Evolutionary conservation across 2,888 invertebrate species (phyloP).

Genomic region (Rhyacophila evoluta): DNA sequence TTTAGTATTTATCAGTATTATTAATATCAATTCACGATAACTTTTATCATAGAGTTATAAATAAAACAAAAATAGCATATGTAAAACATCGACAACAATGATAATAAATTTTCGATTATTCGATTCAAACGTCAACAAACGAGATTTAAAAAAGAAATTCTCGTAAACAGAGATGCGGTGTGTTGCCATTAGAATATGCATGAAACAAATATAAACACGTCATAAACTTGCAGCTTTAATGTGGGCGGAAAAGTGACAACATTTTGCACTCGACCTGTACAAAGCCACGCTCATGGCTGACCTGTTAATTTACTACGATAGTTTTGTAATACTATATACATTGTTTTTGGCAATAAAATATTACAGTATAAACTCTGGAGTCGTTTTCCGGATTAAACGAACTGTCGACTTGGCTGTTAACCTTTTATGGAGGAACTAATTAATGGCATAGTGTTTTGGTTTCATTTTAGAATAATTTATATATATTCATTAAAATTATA

Average conservation of each 20-base stretch:
- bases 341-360: background rate
- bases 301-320: slow-evolving; percentile 2
- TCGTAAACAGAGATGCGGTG: background rate
- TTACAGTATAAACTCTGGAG: background rate
- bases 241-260: slow-evolving; percentile 13
- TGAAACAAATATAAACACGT: background rate
- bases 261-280: slow-evolving; percentile 19
- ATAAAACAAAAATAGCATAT: no score
- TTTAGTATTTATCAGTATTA: no score
- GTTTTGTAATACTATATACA: background rate
- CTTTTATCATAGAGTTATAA: no score
- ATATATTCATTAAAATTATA: no score
- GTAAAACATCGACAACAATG: no score
- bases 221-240: slow-evolving; percentile 17
- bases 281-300: slow-evolving; percentile 7
- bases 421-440: background rate
- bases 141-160: no score
- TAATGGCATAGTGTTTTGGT: background rate
- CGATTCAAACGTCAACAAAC: no score
- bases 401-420: background rate
- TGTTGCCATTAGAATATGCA: background rate
- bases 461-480: background rate
- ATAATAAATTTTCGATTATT: no score
- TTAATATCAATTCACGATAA: no score
- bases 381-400: background rate